A percentile compares a stretch with the other conserved stretches of the same genome.
These are phyloP conservation scores for Gorsachius goisagi DNA, from an alignment of 2,113 vertebrate genomes.

Conservation along the genomic window DNA sequence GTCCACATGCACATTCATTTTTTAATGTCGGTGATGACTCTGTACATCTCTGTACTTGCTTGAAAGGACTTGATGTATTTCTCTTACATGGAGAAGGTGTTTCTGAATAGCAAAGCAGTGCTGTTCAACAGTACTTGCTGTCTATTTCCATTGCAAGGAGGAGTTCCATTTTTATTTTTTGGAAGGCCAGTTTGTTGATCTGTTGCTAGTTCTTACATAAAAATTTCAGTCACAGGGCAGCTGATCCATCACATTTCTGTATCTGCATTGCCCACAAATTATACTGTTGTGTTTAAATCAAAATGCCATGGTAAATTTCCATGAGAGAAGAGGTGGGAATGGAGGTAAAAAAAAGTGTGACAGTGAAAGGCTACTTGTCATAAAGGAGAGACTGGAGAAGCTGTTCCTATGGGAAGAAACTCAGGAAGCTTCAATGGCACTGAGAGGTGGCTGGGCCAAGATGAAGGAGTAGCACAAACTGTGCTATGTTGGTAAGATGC, in stretches of 20 bases:
- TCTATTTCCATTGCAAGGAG: neutral
- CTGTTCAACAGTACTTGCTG: neutral
- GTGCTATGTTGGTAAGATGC: neutral
- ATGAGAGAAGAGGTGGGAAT: neutral
- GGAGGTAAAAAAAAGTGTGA: neutral
- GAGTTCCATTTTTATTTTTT: neutral
- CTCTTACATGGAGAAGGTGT: neutral
- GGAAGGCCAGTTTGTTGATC: neutral
- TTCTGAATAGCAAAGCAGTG: neutral
- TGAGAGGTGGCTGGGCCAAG: neutral
- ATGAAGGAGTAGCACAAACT: neutral
- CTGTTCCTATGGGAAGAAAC: neutral
- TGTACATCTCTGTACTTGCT: neutral
- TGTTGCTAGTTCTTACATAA: neutral
- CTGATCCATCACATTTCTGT: neutral
- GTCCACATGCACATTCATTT: rapidly evolving
- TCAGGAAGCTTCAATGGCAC: neutral
- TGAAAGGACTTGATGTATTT: neutral
- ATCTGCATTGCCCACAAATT: neutral
- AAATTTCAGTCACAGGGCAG: neutral
- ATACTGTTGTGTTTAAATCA: neutral
- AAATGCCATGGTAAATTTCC: neutral
- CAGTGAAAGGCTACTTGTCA: neutral
- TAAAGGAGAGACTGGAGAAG: neutral
- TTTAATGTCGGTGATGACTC: neutral